phyloP scores from a whole-genome alignment of 2,797 vertebrate species.

The Pachyuromys duprasi region DNA sequence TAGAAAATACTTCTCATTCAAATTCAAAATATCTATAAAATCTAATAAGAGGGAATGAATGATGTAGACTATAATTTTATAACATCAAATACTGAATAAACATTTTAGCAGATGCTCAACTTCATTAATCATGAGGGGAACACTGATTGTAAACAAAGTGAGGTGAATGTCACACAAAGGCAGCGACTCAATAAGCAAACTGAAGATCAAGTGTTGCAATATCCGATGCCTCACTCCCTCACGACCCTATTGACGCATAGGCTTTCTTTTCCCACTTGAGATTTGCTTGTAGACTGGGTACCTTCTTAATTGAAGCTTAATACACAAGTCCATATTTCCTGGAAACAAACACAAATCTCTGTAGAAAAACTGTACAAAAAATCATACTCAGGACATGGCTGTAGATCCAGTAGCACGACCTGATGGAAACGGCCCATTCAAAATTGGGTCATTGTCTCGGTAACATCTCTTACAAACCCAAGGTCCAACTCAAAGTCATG shows the following conservation, averaged over 20 bases:
- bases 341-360: neutral
- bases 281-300: neutral
- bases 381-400: neutral
- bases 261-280: neutral
- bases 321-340: neutral
- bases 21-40: neutral
- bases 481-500: neutral
- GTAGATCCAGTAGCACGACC: neutral
- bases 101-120: neutral
- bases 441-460: neutral
- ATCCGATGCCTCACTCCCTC: neutral
- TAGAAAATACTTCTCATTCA: neutral
- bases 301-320: neutral
- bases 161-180: neutral
- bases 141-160: neutral
- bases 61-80: neutral
- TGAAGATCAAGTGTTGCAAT: slow-evolving; percentile 19
- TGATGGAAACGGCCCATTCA: neutral
- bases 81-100: neutral
- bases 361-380: neutral
- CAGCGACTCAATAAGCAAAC: neutral
- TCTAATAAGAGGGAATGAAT: neutral
- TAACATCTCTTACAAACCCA: neutral
- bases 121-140: neutral
- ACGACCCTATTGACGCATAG: neutral